These are phyloP conservation scores for Orchestia grillus DNA, from an alignment of 1,140 invertebrate species.

Conservation along the genomic window DNA sequence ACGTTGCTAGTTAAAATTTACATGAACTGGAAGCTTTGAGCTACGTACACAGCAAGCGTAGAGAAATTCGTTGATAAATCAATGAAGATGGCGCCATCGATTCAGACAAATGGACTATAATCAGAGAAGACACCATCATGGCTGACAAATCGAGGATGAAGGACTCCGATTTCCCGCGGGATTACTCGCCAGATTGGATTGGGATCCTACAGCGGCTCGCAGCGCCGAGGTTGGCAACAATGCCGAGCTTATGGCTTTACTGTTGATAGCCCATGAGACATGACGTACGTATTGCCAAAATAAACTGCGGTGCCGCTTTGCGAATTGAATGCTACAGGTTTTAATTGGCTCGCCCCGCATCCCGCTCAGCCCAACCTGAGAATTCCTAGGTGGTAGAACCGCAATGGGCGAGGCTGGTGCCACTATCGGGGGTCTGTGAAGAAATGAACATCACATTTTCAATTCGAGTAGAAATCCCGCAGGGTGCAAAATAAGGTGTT, in stretches of 20 bases:
- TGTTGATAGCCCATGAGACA: conserved; percentile 21
- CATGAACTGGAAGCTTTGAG: not conserved
- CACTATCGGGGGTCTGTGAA: no score
- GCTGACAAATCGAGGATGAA: conserved; percentile 45
- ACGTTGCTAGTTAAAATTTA: not conserved
- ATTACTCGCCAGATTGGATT: conserved; percentile 49
- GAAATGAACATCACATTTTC: no score
- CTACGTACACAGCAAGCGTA: not conserved
- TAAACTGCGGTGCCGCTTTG: conserved; percentile 17
- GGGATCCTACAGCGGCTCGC: conserved; percentile 23
- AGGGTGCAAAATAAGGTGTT: no score
- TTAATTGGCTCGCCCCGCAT: not conserved
- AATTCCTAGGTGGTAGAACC: no score
- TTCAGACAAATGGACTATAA: conserved; percentile 2
- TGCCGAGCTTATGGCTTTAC: conserved; percentile 20
- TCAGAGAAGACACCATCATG: conserved; percentile 39
- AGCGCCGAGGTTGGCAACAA: conserved; percentile 19
- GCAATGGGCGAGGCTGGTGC: no score
- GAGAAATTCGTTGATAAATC: not conserved
- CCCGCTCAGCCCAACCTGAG: not conserved
- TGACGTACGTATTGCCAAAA: conserved; percentile 4
- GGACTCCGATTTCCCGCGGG: conserved; percentile 26
- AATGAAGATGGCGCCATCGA: conserved; percentile 6
- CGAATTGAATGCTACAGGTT: not conserved
- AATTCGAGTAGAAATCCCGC: no score